A percentile compares a stretch with the other conserved stretches of the same genome.
Conservation (phyloP, 2,113 vertebrate genomes). For the Cnemophilus loriae region DNA sequence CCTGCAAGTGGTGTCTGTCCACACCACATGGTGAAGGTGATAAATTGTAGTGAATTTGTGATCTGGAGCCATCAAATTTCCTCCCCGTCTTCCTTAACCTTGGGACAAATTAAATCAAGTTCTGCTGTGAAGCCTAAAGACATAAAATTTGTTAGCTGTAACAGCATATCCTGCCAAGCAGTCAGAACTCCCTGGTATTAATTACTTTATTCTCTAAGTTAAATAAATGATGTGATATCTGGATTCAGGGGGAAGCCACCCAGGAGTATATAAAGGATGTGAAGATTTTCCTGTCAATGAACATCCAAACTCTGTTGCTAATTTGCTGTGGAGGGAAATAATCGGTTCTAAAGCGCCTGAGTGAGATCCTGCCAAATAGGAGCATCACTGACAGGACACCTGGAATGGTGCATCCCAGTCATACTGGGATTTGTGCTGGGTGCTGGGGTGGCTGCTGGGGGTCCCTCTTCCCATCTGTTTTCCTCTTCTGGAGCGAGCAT, state of each 20-base stretch:
- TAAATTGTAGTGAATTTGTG: conserved; percentile 45
- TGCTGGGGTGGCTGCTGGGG: background rate
- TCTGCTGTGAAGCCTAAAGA: conserved; percentile 58
- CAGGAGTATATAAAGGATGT: conserved; percentile 13
- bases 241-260: conserved; percentile 59
- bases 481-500: background rate
- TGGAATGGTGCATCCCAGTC: background rate
- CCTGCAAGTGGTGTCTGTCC: background rate
- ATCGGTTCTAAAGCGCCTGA: background rate
- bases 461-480: background rate
- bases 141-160: conserved; percentile 67
- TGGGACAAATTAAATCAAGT: conserved; percentile 76
- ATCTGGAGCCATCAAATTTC: conserved; percentile 42
- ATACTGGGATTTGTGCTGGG: background rate
- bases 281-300: conserved; percentile 10
- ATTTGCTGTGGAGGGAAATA: background rate
- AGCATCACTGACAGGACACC: background rate
- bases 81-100: conserved; percentile 67
- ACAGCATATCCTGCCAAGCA: conserved; percentile 65
- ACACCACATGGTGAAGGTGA: background rate
- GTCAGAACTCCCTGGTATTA: conserved; percentile 61
- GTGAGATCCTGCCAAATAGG: background rate
- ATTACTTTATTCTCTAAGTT: conserved; percentile 74
- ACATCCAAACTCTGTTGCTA: conserved; percentile 22
- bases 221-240: conserved; percentile 72